Conservation (phyloP, 2,113 vertebrate genomes). For the Pluvianellus socialis region DNA sequence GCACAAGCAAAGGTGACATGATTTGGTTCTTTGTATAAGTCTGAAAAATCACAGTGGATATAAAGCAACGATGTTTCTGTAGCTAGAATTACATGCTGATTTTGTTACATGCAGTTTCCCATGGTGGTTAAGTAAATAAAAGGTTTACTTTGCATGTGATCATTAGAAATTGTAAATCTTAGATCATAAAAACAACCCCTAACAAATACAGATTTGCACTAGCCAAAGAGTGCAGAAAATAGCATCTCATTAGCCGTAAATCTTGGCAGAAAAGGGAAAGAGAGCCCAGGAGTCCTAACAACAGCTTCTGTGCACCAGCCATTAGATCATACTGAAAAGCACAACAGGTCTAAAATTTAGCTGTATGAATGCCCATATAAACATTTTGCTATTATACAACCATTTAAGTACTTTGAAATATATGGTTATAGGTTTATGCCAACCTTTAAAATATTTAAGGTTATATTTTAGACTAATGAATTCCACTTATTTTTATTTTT, state of each 20-base stretch:
- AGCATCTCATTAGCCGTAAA: constrained; percentile 20
- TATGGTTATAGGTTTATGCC: not conserved
- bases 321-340: constrained; percentile 23
- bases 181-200: not conserved
- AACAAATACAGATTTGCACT: not conserved
- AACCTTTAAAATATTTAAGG: constrained; percentile 5
- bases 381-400: not conserved
- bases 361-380: constrained; percentile 4
- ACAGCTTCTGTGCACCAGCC: constrained; percentile 27
- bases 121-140: not conserved
- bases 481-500: constrained; percentile 7
- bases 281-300: not conserved
- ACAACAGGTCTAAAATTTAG: constrained; percentile 13
- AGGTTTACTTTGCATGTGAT: constrained; percentile 19
- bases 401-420: not conserved
- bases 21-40: not conserved
- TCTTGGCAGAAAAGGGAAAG: constrained; percentile 33
- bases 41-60: not conserved
- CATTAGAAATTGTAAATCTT: constrained; percentile 33
- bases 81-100: not conserved
- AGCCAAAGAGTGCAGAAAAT: constrained; percentile 15
- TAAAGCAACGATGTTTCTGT: not conserved
- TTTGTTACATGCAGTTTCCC: not conserved
- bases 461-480: not conserved
- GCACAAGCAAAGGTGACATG: not conserved